These are phyloP conservation scores for Acanthisitta chloris DNA, from an alignment of 2,113 vertebrate genomes.

Conservation along the genomic window DNA sequence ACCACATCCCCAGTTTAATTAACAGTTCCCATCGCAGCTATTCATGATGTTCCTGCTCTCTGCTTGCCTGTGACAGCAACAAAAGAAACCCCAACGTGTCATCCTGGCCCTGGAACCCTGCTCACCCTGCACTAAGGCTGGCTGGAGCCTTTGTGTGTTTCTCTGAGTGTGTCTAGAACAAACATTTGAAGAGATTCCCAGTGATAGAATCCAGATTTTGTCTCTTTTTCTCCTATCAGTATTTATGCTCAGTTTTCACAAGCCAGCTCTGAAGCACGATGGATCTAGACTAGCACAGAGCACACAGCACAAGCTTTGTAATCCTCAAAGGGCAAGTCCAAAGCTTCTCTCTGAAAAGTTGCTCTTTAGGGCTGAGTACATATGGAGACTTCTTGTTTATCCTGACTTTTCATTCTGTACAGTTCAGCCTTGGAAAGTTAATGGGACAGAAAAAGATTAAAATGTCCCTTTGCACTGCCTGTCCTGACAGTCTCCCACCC, in stretches of 20 bases:
- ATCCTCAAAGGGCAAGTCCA: slow-evolving; percentile 26
- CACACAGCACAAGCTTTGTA: slow-evolving; percentile 24
- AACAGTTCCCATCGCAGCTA: not conserved
- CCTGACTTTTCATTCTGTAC: slow-evolving; percentile 1
- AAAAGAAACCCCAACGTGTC: not conserved
- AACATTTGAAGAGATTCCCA: slow-evolving; percentile 35
- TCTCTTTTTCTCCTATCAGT: not conserved
- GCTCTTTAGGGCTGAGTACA: not conserved
- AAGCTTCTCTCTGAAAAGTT: slow-evolving; percentile 27
- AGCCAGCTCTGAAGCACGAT: rapidly evolving
- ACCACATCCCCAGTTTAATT: slow-evolving; percentile 24
- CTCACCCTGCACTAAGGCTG: not conserved
- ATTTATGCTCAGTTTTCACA: not conserved
- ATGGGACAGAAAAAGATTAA: slow-evolving; percentile 47
- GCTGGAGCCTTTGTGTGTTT: not conserved
- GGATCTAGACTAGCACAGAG: not conserved
- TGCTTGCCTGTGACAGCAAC: not conserved
- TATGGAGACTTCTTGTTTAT: slow-evolving; percentile 37
- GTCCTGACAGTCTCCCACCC: not conserved
- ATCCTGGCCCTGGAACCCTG: not conserved
- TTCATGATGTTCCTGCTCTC: not conserved
- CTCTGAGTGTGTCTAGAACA: not conserved
- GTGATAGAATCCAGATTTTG: not conserved
- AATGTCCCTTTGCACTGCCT: not conserved
- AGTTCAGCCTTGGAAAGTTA: not conserved